A percentile compares a stretch with the other conserved stretches of the same genome.
These are phyloP conservation scores for Stictocephala bisonia DNA, from an alignment of 2,888 invertebrate genomes.

Conservation along the genomic window DNA sequence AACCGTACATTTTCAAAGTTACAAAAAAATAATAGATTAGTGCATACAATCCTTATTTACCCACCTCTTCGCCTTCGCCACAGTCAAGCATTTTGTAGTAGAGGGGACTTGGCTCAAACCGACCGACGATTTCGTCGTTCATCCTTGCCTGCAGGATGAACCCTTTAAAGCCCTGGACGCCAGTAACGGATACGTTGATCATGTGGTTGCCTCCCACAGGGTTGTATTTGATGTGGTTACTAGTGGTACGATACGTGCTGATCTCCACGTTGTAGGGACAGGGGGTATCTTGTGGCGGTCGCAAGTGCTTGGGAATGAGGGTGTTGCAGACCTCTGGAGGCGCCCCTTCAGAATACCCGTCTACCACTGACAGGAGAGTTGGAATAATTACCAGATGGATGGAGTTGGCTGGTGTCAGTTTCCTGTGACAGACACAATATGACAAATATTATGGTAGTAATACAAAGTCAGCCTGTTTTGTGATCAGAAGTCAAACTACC, in stretches of 20 bases:
- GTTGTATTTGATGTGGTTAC: conserved; percentile 19
- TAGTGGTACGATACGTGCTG: conserved; percentile 16
- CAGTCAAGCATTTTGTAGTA: conserved; percentile 43
- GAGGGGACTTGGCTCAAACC: conserved; percentile 65
- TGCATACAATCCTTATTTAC: neutral
- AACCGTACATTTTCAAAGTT: too few species aligned
- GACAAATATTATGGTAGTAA: too few species aligned
- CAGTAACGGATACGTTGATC: conserved; percentile 30
- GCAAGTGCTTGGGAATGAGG: conserved; percentile 75
- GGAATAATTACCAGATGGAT: too few species aligned
- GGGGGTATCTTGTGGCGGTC: conserved; percentile 66
- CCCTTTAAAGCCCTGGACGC: conserved; percentile 68
- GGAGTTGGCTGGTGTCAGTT: too few species aligned
- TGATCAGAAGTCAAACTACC: too few species aligned
- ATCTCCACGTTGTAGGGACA: conserved; percentile 71
- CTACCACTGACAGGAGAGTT: too few species aligned
- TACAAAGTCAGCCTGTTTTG: too few species aligned
- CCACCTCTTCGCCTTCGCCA: conserved; percentile 27
- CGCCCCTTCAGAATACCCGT: conserved; percentile 73
- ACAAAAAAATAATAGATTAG: too few species aligned
- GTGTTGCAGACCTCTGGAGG: conserved; percentile 73
- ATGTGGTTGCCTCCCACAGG: conserved; percentile 23
- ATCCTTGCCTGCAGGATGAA: conserved; percentile 75
- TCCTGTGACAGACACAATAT: too few species aligned
- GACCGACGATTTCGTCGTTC: conserved; percentile 72